phyloP scores from a whole-genome alignment of 1,140 invertebrate species.

The Neodiprion virginianus region DNA sequence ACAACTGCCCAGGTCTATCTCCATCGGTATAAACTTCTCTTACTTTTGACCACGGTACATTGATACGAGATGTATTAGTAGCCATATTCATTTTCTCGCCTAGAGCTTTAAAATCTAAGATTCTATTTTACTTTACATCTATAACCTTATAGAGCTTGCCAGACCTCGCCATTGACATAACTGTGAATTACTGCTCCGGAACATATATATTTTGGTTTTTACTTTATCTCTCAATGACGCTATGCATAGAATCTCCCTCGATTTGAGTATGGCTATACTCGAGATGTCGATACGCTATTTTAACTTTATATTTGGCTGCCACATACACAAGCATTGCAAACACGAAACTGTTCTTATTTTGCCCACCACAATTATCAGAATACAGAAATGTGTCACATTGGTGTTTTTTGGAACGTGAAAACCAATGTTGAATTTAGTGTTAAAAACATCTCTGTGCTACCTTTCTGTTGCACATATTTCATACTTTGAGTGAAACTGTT shows the following conservation, averaged over 20 bases:
- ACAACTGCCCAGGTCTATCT: background rate
- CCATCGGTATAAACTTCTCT: slow-evolving; percentile 8
- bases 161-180: slow-evolving; percentile 8
- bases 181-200: background rate
- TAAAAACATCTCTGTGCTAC: background rate
- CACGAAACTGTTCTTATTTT: slow-evolving; percentile 28
- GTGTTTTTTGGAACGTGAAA: slow-evolving; percentile 2
- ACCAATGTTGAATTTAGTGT: slow-evolving; percentile 10
- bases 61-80: background rate
- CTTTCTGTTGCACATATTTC: slow-evolving; percentile 2
- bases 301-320: slow-evolving; percentile 22
- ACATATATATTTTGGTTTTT: background rate
- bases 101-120: slow-evolving; percentile 16
- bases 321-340: slow-evolving; percentile 27
- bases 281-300: slow-evolving; percentile 23
- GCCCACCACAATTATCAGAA: slow-evolving; percentile 20
- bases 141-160: slow-evolving; percentile 1
- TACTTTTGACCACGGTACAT: slow-evolving; percentile 8
- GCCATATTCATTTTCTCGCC: background rate
- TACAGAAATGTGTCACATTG: slow-evolving; percentile 18
- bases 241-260: slow-evolving; percentile 32
- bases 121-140: background rate
- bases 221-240: slow-evolving; percentile 29
- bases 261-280: slow-evolving; percentile 30
- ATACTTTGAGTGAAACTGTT: background rate